These are phyloP conservation scores for Phylloscopus trochilus DNA, from an alignment of 2,113 vertebrate genomes.

Conservation along the genomic window DNA sequence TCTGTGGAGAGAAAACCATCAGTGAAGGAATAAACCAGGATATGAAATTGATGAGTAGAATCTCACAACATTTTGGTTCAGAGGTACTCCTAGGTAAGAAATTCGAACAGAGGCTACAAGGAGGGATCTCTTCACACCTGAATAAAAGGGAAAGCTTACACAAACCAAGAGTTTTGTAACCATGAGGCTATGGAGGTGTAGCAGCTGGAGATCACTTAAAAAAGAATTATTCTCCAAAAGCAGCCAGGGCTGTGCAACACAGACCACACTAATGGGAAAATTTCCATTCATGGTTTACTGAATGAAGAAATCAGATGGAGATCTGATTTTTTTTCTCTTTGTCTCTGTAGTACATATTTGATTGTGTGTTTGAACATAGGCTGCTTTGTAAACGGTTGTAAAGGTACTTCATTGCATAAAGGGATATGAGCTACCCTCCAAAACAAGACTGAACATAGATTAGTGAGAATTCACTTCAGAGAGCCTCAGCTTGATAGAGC, in stretches of 20 bases:
- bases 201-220: background rate
- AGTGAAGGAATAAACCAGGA: background rate
- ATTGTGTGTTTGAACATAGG: background rate
- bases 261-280: fast-evolving
- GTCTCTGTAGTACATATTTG: background rate
- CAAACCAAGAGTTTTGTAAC: background rate
- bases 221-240: background rate
- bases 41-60: background rate
- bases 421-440: fast-evolving
- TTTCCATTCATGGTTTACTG: background rate
- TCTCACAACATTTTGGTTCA: fast-evolving
- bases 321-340: background rate
- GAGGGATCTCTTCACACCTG: background rate
- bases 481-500: background rate
- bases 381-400: background rate
- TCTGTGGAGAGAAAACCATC: background rate
- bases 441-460: background rate
- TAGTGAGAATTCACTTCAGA: background rate
- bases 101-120: background rate
- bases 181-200: background rate
- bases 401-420: background rate
- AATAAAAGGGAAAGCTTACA: background rate
- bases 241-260: background rate
- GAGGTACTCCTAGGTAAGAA: background rate
- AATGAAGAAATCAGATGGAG: background rate